Evolutionary conservation across 2,888 invertebrate species (phyloP), one percentile per base, ranked within the genome.

Genomic region (Lochmaea capreae): DNA sequence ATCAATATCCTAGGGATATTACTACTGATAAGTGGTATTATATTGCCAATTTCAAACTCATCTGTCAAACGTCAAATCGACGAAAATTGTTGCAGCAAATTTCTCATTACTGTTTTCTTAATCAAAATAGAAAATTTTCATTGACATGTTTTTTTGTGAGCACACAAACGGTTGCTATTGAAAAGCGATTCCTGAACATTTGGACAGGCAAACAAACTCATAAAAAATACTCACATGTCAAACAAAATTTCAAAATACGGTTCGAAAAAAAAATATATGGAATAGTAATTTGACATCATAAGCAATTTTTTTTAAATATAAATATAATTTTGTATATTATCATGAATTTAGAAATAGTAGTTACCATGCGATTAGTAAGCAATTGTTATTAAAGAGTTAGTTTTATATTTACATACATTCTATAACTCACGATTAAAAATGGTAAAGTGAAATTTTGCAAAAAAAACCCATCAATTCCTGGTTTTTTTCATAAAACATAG

Each of bases 331-430:
- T 61, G 61, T 61, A 68, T 18, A 49, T 70, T 61, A 49, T 65
- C 16, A 33, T 58, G 26, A 49, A 59, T 14, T 65, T 12, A 58
- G 9, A 58, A 62, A 62, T 67, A 58, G 54, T 54, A 18, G 54
- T 46, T 68, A 14, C 65, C 79, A 79, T 81, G 80, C 80, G 67
- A 77, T 81, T 81, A 81, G 78, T 81, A 71, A 71, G 71, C 71
- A 11, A 54, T 65, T 66, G 77, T 77, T 78, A 79, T 70, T 78
- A 57, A n/a, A 71, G 68, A 61, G 49, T 73, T 72, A 65, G 68
- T 65, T 65, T 63, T 63, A 39, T 74, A 70, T 72, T 62, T 70
- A 71, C 71, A 74, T 33, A 68, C 39, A 43, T 33, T 58, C 58
- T 39, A 72, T 42, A 75, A 75, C 72, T 75, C 75, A 74, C 74